phyloP scores from a whole-genome alignment of 2,888 invertebrate genomes.

The Parnassius glacialis region DNA sequence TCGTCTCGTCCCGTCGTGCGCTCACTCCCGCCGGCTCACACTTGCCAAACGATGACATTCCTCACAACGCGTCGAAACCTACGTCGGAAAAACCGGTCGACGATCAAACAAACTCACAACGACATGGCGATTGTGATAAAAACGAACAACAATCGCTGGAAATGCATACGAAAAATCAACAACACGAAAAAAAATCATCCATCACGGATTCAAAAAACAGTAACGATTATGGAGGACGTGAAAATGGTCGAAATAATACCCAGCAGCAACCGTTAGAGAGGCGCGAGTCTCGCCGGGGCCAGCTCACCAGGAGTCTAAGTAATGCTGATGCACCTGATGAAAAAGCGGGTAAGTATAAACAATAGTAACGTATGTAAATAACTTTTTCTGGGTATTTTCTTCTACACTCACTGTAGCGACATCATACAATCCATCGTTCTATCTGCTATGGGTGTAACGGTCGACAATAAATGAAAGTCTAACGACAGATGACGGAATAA shows the following conservation, averaged over 20 bases:
- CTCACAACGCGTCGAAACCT: constrained; percentile 49
- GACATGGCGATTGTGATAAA: constrained; percentile 27
- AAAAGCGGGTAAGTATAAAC: constrained; percentile 80
- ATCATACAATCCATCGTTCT: too few relatives aligned
- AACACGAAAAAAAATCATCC: constrained; percentile 48
- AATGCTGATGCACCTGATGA: constrained; percentile 92
- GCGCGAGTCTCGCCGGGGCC: constrained; percentile 81
- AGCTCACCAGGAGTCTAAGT: constrained; percentile 89
- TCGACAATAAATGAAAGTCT: too few relatives aligned
- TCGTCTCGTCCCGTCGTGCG: constrained; percentile 72
- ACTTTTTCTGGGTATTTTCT: neutral
- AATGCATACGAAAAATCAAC: constrained; percentile 35
- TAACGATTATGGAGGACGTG: constrained; percentile 83
- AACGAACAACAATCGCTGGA: constrained; percentile 33
- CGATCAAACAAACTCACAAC: constrained; percentile 28
- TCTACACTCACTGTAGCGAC: too few relatives aligned
- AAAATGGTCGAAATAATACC: constrained; percentile 77
- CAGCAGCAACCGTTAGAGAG: constrained; percentile 76
- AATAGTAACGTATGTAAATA: neutral
- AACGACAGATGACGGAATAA: too few relatives aligned
- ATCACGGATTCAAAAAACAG: constrained; percentile 55
- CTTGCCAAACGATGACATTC: constrained; percentile 57
- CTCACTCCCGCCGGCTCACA: constrained; percentile 67
- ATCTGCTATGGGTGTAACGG: too few relatives aligned
- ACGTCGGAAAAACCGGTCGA: constrained; percentile 31